phyloP scores from a whole-genome alignment of 2,888 invertebrate genomes.

The Syrista parreyssii region DNA sequence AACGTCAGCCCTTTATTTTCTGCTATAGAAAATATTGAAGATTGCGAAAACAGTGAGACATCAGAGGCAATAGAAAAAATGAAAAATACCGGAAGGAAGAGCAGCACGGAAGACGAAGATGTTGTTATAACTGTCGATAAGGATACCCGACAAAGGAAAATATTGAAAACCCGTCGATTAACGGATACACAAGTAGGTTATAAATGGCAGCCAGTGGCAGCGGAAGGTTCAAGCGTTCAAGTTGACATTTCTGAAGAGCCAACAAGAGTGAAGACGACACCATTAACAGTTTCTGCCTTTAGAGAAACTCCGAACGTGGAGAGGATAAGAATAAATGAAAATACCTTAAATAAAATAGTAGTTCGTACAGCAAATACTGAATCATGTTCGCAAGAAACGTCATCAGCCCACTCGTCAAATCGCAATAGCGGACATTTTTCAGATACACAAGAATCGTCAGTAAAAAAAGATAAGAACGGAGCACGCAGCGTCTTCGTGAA shows the following conservation, averaged over 20 bases:
- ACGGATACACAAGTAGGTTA: slow-evolving; percentile 47
- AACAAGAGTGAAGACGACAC: slow-evolving; percentile 19
- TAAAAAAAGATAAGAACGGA: slow-evolving; percentile 28
- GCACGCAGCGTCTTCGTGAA: slow-evolving; percentile 78
- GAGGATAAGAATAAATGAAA: slow-evolving; percentile 50
- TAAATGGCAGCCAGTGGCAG: slow-evolving; percentile 30
- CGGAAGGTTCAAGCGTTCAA: slow-evolving; percentile 1
- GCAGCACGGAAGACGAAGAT: slow-evolving; percentile 29
- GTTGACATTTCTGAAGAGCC: slow-evolving; percentile 8
- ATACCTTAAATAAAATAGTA: slow-evolving; percentile 55
- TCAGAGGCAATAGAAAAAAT: background rate
- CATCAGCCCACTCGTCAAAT: background rate
- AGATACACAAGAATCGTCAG: slow-evolving; percentile 4
- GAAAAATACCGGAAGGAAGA: background rate
- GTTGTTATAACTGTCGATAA: slow-evolving; percentile 38
- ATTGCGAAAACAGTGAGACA: background rate
- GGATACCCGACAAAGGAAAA: slow-evolving; percentile 37
- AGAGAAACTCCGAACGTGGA: slow-evolving; percentile 41
- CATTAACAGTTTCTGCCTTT: slow-evolving; percentile 31
- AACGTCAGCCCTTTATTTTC: background rate
- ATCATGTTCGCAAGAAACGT: background rate
- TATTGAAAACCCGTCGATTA: slow-evolving; percentile 47
- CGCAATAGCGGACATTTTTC: background rate
- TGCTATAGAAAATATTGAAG: background rate
- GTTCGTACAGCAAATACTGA: slow-evolving; percentile 47